Conservation (phyloP, 2,888 invertebrate species). For the Troides helena region DNA sequence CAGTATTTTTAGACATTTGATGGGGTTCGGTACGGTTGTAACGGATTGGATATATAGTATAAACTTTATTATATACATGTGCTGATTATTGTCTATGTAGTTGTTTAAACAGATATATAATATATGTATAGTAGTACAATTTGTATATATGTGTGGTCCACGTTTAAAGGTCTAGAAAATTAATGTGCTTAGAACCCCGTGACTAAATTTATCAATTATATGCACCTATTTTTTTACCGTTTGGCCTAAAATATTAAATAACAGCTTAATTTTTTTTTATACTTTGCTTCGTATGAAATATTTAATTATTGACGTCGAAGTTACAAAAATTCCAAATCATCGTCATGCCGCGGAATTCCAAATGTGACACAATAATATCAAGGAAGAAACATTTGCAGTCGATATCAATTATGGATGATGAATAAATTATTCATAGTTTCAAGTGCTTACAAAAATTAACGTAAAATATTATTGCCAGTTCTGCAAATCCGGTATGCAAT, state of each 20-base stretch:
- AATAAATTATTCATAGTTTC: too few relatives aligned
- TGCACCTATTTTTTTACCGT: conserved; percentile 8
- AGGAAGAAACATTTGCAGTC: too few relatives aligned
- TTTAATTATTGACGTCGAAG: conserved; percentile 9
- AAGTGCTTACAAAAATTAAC: too few relatives aligned
- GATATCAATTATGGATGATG: too few relatives aligned
- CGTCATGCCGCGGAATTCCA: too few relatives aligned
- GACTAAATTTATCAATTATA: conserved; percentile 11
- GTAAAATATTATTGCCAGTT: too few relatives aligned
- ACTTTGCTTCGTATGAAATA: neutral
- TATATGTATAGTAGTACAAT: conserved; percentile 23
- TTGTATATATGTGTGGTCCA: conserved; percentile 11
- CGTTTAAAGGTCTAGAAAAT: conserved; percentile 4
- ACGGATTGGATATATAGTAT: conserved; percentile 16
- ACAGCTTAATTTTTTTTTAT: neutral
- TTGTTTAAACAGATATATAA: conserved; percentile 12
- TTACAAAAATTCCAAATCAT: conserved; percentile 1
- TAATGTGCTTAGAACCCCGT: conserved; percentile 8
- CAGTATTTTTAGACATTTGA: conserved; percentile 22
- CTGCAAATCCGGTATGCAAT: too few relatives aligned
- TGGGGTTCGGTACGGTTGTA: conserved; percentile 15
- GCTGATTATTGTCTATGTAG: neutral
- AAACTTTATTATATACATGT: neutral
- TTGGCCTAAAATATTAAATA: conserved; percentile 13
- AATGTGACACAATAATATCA: too few relatives aligned